These are phyloP conservation scores for Pyrgilauda ruficollis DNA, from an alignment of 2,113 vertebrate genomes.

Conservation along the genomic window DNA sequence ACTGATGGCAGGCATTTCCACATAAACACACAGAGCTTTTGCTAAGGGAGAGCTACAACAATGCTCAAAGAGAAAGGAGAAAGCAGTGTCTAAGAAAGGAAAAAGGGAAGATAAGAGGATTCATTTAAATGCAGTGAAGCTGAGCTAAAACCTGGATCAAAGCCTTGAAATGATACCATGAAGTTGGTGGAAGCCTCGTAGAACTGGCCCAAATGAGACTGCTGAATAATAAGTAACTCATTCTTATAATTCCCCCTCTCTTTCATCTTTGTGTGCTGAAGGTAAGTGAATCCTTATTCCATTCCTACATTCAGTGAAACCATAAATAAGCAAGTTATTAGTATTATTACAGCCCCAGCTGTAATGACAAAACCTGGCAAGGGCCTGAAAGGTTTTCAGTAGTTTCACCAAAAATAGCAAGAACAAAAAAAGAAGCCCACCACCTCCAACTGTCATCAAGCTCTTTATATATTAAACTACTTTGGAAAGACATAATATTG, in stretches of 20 bases:
- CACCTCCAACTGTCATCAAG: background rate
- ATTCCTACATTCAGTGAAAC: background rate
- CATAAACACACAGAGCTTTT: background rate
- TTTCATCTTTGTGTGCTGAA: constrained; percentile 23
- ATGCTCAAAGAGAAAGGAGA: background rate
- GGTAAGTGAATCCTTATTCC: constrained; percentile 3
- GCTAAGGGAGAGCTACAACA: background rate
- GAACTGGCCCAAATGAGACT: background rate
- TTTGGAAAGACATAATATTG: background rate
- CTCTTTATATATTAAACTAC: background rate
- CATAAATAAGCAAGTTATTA: constrained; percentile 12
- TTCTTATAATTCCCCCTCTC: background rate
- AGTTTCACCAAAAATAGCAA: background rate
- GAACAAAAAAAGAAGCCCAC: background rate
- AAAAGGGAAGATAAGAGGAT: constrained; percentile 26
- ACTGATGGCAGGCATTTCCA: background rate
- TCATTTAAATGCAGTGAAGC: background rate
- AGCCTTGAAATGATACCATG: constrained; percentile 21
- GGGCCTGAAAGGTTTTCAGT: background rate
- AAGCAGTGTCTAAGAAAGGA: background rate
- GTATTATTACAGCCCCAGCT: background rate
- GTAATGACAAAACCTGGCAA: background rate
- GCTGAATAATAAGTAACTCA: constrained; percentile 25
- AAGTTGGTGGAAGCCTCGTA: constrained; percentile 1
- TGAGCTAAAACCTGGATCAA: constrained; percentile 40